A percentile compares a stretch with the other conserved stretches of the same genome.
Evolutionary conservation across 2,113 vertebrate genomes (phyloP).

Genomic region (Electrona antarctica): DNA sequence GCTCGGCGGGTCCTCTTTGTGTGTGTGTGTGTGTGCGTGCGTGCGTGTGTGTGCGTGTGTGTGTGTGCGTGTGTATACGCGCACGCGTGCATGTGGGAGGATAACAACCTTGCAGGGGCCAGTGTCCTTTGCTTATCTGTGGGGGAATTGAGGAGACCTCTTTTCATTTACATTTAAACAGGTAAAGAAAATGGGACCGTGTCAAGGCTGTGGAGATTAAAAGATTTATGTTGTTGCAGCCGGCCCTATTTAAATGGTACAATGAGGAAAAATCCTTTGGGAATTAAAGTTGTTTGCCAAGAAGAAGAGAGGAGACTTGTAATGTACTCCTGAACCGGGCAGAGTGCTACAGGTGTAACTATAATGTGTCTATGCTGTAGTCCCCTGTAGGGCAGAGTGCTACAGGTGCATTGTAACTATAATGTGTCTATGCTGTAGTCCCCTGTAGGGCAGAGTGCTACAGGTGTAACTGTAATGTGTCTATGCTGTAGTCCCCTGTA

Average conservation of each 20-base stretch:
- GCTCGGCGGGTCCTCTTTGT: constrained; percentile 15
- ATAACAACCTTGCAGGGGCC: constrained; percentile 60
- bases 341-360: constrained; percentile 58
- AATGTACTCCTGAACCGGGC: background rate
- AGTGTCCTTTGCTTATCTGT: constrained; percentile 2
- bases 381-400: too few relatives aligned
- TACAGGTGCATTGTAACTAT: too few relatives aligned
- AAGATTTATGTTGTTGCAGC: constrained; percentile 49
- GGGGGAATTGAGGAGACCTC: constrained; percentile 30
- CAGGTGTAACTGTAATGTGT: too few relatives aligned
- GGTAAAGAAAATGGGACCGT: constrained; percentile 17
- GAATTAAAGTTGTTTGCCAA: constrained; percentile 3
- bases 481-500: too few relatives aligned
- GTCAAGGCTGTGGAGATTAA: constrained; percentile 68
- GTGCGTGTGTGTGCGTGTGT: too few relatives aligned
- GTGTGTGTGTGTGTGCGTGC: background rate
- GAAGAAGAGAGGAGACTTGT: constrained; percentile 21
- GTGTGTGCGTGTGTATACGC: too few relatives aligned
- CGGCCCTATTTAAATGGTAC: constrained; percentile 58
- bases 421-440: too few relatives aligned
- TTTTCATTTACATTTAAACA: constrained; percentile 34
- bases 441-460: too few relatives aligned
- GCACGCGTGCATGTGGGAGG: constrained; percentile 37
- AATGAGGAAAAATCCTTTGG: background rate
- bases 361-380: too few relatives aligned